These are phyloP conservation scores for Eulimnadia texana DNA, from an alignment of 1,140 invertebrate genomes.

Conservation along the genomic window DNA sequence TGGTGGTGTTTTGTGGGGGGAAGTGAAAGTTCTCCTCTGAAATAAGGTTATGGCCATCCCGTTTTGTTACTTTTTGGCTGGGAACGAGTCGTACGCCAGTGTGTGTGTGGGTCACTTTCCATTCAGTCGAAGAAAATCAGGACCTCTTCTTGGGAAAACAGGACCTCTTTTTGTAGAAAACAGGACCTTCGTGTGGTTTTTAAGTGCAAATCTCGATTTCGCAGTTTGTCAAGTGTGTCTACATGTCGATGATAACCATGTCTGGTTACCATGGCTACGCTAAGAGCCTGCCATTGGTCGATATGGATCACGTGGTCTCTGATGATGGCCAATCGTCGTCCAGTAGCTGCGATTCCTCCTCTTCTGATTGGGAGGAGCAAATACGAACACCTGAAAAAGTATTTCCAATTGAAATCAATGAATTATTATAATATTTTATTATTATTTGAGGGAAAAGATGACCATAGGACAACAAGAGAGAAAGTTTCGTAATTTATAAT, in stretches of 20 bases:
- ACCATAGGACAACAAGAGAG: not conserved
- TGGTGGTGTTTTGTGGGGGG: no score
- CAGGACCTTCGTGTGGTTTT: no score
- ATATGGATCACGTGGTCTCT: not conserved
- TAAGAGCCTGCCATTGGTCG: not conserved
- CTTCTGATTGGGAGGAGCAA: constrained; percentile 6
- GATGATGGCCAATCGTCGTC: constrained; percentile 3
- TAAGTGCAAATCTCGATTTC: not conserved
- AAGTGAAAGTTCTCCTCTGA: not conserved
- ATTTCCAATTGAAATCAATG: not conserved
- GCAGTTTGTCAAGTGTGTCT: not conserved
- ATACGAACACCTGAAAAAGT: not conserved
- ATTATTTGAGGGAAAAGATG: not conserved
- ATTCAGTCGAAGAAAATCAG: not conserved
- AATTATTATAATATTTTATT: not conserved
- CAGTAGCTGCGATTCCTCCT: not conserved
- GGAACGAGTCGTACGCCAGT: not conserved
- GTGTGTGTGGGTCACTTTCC: not conserved
- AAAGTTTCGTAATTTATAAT: not conserved
- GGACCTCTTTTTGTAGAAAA: no score
- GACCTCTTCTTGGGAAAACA: no score
- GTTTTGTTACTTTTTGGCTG: not conserved
- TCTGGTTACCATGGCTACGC: constrained; percentile 5
- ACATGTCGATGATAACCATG: not conserved
- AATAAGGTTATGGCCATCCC: not conserved